A percentile compares a stretch with the other conserved stretches of the same genome.
phyloP scores from a whole-genome alignment of 2,797 vertebrate species.

The Parambassis ranga region DNA sequence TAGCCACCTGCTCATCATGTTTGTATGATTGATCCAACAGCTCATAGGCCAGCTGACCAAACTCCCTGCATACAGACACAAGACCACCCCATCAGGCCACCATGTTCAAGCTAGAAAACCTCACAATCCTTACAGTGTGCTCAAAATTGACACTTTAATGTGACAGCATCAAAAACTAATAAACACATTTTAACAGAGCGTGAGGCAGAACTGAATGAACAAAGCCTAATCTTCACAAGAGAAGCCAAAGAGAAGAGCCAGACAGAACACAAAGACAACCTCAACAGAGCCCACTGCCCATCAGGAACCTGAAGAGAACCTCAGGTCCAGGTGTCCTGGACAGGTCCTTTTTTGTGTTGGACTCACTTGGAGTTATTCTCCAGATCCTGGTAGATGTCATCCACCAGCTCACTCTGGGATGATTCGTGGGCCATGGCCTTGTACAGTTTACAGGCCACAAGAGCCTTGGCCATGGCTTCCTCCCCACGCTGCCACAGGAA shows the following conservation, averaged over 20 bases:
- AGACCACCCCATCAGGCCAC: not conserved
- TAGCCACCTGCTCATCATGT: constrained; percentile 93
- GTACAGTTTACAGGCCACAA: constrained; percentile 96
- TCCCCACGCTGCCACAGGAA: constrained; percentile 96
- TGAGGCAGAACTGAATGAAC: not conserved
- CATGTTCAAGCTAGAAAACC: not conserved
- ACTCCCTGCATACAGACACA: constrained; percentile 81
- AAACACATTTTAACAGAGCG: no score
- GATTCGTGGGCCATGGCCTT: constrained; percentile 97
- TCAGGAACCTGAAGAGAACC: no score
- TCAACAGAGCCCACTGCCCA: no score
- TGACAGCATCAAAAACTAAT: not conserved
- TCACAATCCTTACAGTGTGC: not conserved
- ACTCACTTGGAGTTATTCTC: constrained; percentile 97
- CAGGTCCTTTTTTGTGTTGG: not conserved
- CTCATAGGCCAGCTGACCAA: constrained; percentile 93
- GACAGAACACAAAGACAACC: no score
- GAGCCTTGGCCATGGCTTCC: constrained; percentile 94
- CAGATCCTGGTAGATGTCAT: constrained; percentile 95
- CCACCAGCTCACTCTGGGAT: constrained; percentile 93
- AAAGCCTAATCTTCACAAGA: no score
- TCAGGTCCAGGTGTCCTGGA: not conserved
- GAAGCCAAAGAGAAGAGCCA: no score
- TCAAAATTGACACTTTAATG: not conserved
- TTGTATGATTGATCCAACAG: constrained; percentile 95